These are phyloP conservation scores for Guaruba guarouba DNA, from an alignment of 2,113 vertebrate genomes.

Conservation along the genomic window DNA sequence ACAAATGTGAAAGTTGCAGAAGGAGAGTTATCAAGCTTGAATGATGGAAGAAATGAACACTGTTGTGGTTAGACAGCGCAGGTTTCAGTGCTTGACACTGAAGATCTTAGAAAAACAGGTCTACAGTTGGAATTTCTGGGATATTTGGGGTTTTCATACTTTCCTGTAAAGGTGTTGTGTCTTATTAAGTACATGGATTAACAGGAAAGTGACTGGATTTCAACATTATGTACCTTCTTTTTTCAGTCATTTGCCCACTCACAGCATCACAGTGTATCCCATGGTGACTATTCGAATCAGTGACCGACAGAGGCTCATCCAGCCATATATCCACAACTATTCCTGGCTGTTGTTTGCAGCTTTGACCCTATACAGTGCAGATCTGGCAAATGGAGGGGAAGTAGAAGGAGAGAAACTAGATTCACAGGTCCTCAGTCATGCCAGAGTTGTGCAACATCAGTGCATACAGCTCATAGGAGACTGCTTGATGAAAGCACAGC, in stretches of 20 bases:
- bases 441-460: slow-evolving; percentile 78
- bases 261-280: slow-evolving; percentile 91
- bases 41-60: not conserved
- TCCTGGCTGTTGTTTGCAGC: slow-evolving; percentile 94
- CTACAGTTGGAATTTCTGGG: not conserved
- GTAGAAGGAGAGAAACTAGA: slow-evolving; percentile 76
- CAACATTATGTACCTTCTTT: not conserved
- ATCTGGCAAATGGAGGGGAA: slow-evolving; percentile 80
- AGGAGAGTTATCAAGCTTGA: not conserved
- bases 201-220: not conserved
- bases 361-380: slow-evolving; percentile 89
- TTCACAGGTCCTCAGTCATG: slow-evolving; percentile 55
- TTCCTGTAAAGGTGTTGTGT: not conserved
- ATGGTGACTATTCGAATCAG: slow-evolving; percentile 95
- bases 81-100: not conserved
- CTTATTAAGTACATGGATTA: accelerated
- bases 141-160: not conserved
- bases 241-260: slow-evolving; percentile 90
- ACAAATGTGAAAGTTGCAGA: not conserved
- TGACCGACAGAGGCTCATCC: slow-evolving; percentile 91
- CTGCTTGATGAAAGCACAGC: slow-evolving; percentile 91
- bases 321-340: slow-evolving; percentile 96
- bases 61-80: not conserved
- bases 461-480: slow-evolving; percentile 91
- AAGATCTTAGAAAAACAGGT: not conserved